Conservation (phyloP, 1,140 invertebrate genomes). For the Ladona fulva region DNA sequence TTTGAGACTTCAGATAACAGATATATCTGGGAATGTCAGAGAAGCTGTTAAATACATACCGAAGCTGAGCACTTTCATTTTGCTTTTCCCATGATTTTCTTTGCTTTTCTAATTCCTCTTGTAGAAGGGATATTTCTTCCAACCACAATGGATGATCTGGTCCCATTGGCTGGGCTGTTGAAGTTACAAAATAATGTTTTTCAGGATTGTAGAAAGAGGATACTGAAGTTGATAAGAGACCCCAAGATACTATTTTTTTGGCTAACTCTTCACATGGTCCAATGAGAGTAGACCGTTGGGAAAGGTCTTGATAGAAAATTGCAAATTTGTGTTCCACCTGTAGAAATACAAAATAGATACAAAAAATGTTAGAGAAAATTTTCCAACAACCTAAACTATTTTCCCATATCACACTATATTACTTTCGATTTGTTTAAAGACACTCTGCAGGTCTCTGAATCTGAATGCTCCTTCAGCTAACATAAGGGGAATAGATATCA, state of each 20-base stretch:
- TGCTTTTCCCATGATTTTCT: slow-evolving; percentile 15
- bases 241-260: neutral
- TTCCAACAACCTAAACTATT: too few relatives aligned
- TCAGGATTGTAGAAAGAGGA: too few relatives aligned
- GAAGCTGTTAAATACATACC: slow-evolving; percentile 24
- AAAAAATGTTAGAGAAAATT: too few relatives aligned
- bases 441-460: too few relatives aligned
- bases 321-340: slow-evolving; percentile 41
- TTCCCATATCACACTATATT: too few relatives aligned
- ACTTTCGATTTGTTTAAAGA: too few relatives aligned
- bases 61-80: slow-evolving; percentile 23
- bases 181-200: neutral
- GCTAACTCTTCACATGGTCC: neutral
- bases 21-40: too few relatives aligned
- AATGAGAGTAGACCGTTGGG: slow-evolving; percentile 25
- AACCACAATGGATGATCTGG: slow-evolving; percentile 17
- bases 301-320: slow-evolving; percentile 41
- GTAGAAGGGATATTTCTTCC: slow-evolving; percentile 19
- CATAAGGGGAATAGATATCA: too few relatives aligned
- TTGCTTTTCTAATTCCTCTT: slow-evolving; percentile 17
- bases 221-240: too few relatives aligned
- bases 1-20: too few relatives aligned
- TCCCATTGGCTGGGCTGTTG: neutral
- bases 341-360: neutral
- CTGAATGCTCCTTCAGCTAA: too few relatives aligned